Evolutionary conservation across 2,797 vertebrate species (phyloP).

Genomic region (Myotis findleyi): DNA sequence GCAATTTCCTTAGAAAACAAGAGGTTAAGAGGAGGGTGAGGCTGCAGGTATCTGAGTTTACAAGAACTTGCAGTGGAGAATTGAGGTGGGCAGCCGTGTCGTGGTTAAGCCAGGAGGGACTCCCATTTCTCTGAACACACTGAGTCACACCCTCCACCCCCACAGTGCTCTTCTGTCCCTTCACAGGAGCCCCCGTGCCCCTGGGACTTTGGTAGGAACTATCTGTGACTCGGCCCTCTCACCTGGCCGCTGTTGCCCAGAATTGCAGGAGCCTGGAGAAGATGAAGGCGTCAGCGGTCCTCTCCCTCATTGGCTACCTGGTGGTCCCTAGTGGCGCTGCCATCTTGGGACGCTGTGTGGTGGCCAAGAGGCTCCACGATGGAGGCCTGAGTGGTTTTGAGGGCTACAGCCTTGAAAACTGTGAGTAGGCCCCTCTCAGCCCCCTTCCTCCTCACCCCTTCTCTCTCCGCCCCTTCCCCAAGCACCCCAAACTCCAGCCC

Average conservation of each 20-base stretch:
- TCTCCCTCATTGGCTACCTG: conserved; percentile 60
- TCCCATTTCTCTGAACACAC: neutral
- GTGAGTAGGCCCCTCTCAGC: conserved; percentile 48
- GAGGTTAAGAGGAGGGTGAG: neutral
- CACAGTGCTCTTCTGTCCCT: neutral
- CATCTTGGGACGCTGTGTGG: conserved; percentile 51
- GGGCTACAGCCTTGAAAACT: conserved; percentile 78
- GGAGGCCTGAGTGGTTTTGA: conserved; percentile 74
- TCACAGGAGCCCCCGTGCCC: neutral
- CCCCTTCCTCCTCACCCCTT: too few species aligned
- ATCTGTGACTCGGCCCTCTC: accelerated
- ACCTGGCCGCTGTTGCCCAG: neutral
- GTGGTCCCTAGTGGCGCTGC: neutral
- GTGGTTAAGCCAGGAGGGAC: accelerated
- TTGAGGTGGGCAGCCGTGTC: neutral
- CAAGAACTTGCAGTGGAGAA: neutral
- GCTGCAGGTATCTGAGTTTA: neutral
- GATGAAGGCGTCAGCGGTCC: neutral
- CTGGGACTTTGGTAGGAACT: neutral
- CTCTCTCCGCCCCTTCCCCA: accelerated
- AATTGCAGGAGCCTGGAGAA: neutral
- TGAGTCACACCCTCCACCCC: accelerated
- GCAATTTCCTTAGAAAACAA: neutral
- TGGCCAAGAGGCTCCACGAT: neutral
- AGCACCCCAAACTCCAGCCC: accelerated